These are phyloP conservation scores for Aplodontia rufa DNA, from an alignment of 2,113 vertebrate species.

Conservation along the genomic window DNA sequence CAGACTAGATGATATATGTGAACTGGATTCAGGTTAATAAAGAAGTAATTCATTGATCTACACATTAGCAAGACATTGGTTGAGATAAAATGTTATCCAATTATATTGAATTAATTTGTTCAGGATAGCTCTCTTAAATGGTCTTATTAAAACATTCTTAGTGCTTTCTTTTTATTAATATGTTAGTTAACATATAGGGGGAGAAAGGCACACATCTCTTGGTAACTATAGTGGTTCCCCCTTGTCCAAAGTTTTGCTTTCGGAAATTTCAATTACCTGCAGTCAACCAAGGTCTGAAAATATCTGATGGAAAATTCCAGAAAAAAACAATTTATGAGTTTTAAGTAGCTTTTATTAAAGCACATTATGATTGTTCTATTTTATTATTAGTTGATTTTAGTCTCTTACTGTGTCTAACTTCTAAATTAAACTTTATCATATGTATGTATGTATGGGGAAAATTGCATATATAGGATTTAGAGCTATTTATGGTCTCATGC, in stretches of 20 bases:
- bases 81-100: not conserved
- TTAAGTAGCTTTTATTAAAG: no score
- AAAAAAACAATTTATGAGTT: not conserved
- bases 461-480: not conserved
- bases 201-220: not conserved
- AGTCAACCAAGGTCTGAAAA: not conserved
- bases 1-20: not conserved
- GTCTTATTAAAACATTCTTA: not conserved
- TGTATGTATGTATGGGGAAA: not conserved
- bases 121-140: not conserved
- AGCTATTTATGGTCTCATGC: not conserved
- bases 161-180: conserved; percentile 40
- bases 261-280: not conserved
- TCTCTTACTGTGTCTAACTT: not conserved
- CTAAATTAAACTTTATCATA: not conserved
- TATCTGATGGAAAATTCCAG: not conserved
- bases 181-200: conserved; percentile 47
- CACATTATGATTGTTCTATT: not conserved
- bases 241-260: not conserved
- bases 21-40: not conserved
- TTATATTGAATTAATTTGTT: not conserved
- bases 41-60: not conserved
- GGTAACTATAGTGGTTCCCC: not conserved
- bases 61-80: conserved; percentile 10
- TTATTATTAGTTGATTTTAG: not conserved